phyloP scores from a whole-genome alignment of 2,113 vertebrate species.

The Lepidothrix coronata region DNA sequence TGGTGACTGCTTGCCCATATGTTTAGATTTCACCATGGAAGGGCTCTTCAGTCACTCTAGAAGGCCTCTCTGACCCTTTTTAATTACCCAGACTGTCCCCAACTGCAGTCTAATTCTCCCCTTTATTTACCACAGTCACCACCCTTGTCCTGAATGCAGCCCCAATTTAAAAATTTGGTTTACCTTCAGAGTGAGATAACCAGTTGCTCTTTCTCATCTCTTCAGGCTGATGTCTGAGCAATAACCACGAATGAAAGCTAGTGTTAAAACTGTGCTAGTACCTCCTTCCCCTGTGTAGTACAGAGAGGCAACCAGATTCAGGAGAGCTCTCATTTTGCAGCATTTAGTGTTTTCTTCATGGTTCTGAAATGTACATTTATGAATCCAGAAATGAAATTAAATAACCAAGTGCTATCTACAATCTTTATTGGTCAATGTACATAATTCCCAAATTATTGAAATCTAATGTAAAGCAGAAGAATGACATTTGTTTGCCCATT shows the following conservation, averaged over 20 bases:
- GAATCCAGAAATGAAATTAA: background rate
- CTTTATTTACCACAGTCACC: background rate
- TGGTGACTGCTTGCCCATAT: background rate
- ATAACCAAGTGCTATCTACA: background rate
- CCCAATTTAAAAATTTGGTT: background rate
- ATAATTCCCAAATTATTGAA: background rate
- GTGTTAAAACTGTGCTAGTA: background rate
- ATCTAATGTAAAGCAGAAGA: background rate
- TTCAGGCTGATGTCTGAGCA: background rate
- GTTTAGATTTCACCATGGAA: background rate
- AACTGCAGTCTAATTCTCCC: background rate
- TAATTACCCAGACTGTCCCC: background rate
- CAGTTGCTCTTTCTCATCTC: background rate
- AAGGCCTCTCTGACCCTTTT: background rate
- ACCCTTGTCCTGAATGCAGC: background rate
- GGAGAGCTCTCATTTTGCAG: background rate
- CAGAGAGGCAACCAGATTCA: background rate
- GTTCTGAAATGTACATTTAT: background rate
- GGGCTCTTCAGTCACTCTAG: background rate
- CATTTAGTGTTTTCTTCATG: background rate
- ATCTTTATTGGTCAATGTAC: background rate
- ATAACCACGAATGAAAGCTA: background rate
- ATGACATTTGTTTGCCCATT: background rate
- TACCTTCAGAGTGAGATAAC: background rate
- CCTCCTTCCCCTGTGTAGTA: background rate